Percentiles rank a stretch among this genome's conserved stretches.
Evolutionary conservation across 2,113 vertebrate genomes (phyloP).

Genomic region (Larimichthys polyactis): DNA sequence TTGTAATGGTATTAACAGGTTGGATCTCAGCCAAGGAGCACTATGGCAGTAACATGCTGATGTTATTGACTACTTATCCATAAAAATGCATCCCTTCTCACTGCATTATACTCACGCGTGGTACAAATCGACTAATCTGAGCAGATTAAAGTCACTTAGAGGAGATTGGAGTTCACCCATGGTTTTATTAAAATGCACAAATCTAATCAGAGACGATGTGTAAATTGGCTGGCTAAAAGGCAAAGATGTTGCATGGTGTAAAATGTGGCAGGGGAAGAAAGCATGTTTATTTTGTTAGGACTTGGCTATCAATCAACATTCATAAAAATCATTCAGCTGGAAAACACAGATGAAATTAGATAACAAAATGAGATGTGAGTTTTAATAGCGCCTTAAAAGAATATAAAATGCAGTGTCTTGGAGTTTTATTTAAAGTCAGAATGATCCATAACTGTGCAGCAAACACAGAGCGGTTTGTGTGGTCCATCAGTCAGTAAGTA

Average conservation of each 20-base stretch:
- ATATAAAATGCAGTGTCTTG: background rate
- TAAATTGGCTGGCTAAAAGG: constrained; percentile 65
- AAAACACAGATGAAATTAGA: background rate
- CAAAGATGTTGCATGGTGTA: constrained; percentile 34
- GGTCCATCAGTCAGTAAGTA: constrained; percentile 45
- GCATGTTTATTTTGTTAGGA: constrained; percentile 8
- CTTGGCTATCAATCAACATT: constrained; percentile 27
- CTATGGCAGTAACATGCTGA: constrained; percentile 75
- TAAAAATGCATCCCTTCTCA: constrained; percentile 77
- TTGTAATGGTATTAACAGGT: constrained; percentile 82
- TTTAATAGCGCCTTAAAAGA: constrained; percentile 27
- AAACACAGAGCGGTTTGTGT: constrained; percentile 24
- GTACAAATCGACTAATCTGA: constrained; percentile 73
- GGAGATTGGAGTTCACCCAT: constrained; percentile 72
- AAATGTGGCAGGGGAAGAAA: constrained; percentile 13
- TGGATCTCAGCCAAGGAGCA: constrained; percentile 79
- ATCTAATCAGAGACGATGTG: constrained; percentile 72
- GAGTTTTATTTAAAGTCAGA: background rate
- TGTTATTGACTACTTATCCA: constrained; percentile 84
- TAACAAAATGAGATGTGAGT: background rate
- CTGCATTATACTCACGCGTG: constrained; percentile 71
- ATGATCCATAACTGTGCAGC: constrained; percentile 19
- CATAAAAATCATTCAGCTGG: background rate
- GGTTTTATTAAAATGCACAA: constrained; percentile 75
- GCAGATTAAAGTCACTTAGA: constrained; percentile 80